Conservation (phyloP, 1,140 invertebrate genomes). For the Euwallacea similis region DNA sequence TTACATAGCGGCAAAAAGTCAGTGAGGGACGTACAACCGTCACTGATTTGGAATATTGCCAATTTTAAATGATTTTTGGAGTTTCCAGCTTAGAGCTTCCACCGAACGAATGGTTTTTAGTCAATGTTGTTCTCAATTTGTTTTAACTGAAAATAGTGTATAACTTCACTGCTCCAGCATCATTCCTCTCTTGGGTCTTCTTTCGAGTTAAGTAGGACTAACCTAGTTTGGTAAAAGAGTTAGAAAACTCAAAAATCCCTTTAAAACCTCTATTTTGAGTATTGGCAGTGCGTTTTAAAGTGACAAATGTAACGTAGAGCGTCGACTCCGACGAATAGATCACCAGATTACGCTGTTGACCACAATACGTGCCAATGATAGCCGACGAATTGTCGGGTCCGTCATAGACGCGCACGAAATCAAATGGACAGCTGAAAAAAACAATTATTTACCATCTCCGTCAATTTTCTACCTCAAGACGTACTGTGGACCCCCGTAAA, state of each 20-base stretch:
- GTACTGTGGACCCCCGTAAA: conserved; percentile 98
- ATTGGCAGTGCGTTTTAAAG: conserved; percentile 83
- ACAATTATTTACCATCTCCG: neutral
- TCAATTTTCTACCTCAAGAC: conserved; percentile 54
- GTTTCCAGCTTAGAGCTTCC: too few relatives aligned
- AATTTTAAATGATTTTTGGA: too few relatives aligned
- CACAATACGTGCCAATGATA: conserved; percentile 96
- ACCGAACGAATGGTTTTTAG: too few relatives aligned
- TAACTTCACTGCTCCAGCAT: too few relatives aligned
- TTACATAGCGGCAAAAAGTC: too few relatives aligned
- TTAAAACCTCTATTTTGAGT: conserved; percentile 94
- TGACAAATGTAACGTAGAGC: conserved; percentile 87
- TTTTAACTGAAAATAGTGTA: too few relatives aligned
- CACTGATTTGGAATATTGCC: too few relatives aligned
- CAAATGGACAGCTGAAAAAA: conserved; percentile 90
- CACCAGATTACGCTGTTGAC: conserved; percentile 93
- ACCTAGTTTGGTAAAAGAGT: conserved; percentile 95
- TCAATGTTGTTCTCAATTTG: too few relatives aligned
- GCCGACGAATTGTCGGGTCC: conserved; percentile 82
- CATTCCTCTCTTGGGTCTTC: neutral
- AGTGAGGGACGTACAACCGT: too few relatives aligned
- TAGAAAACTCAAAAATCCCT: conserved; percentile 94
- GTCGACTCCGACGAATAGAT: conserved; percentile 90
- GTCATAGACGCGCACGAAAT: conserved; percentile 96
- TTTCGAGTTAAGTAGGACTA: conserved; percentile 45